A percentile compares a stretch with the other conserved stretches of the same genome.
Conservation (phyloP, 2,113 vertebrate genomes). For the Dendropsophus ebraccatus region DNA sequence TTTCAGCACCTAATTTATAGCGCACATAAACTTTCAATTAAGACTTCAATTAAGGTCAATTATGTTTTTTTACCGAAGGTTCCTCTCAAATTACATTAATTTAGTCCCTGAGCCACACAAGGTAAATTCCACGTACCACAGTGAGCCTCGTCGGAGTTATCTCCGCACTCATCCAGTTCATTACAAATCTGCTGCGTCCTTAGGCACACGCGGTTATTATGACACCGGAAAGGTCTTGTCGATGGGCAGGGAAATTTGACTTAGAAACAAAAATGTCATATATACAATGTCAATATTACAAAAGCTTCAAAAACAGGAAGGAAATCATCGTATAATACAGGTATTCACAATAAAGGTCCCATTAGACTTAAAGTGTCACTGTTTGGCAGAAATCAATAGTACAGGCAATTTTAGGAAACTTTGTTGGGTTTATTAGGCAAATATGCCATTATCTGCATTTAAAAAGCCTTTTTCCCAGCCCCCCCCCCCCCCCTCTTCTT, state of each 20-base stretch:
- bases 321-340: not conserved
- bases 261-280: slow-evolving; percentile 68
- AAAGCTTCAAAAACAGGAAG: not conserved
- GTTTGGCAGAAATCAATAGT: too few species aligned
- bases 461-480: too few species aligned
- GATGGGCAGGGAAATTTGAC: slow-evolving; percentile 90
- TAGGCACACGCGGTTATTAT: slow-evolving; percentile 89
- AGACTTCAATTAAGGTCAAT: slow-evolving; percentile 62
- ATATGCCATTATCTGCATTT: too few species aligned
- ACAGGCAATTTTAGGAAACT: too few species aligned
- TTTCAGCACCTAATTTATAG: slow-evolving; percentile 35
- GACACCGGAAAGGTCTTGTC: slow-evolving; percentile 86
- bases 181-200: slow-evolving; percentile 88
- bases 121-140: slow-evolving; percentile 78
- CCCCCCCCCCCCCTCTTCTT: too few species aligned
- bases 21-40: slow-evolving; percentile 57
- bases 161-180: slow-evolving; percentile 92
- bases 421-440: too few species aligned
- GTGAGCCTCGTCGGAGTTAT: slow-evolving; percentile 92
- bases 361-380: too few species aligned
- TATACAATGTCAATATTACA: slow-evolving; percentile 3
- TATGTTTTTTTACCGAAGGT: slow-evolving; percentile 56
- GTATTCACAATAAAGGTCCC: too few species aligned
- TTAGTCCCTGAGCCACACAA: slow-evolving; percentile 40
- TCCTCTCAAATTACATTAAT: slow-evolving; percentile 60